Base-by-base conservation (phyloP, 2,797 vertebrate species). In the Botia almorhae region DNA sequence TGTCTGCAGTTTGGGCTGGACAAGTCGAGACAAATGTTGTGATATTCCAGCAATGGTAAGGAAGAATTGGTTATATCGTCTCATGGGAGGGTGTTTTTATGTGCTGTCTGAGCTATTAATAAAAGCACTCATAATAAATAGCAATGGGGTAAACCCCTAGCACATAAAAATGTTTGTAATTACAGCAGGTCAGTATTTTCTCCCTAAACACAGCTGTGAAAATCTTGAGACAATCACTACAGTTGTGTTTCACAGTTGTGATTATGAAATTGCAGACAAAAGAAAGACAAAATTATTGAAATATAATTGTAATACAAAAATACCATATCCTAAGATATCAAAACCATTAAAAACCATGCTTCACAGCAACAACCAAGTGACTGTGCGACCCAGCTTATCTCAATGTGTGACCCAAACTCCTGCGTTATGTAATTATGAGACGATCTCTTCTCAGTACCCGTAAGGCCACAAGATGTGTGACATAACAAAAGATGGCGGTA, bases 1-100 rank as follows among this genome's bases (percentile, higher is more conserved):
- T 69, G 94, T 99, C 76, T 99, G 98, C 94, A 99, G 97, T 86
- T 92, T 96, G 39, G 96, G 98, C 89, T 99, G 98, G 98, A 95
- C 96, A 87, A 98, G 95, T 87, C 94, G 97, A 90, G 98, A 99
- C 93, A 97, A 92, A 95, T 99, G 98, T 89, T 99, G 98, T 84
- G 98, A 99, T 89, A 94, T 99, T 88, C 97, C 98, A 60, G 88
- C 98, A 76, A 98, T 92, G 91, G 98, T 98, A 94, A 96, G 96
- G 80, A 69, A 81, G 69, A 72, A 71, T 70, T 74, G 43, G 39
- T 4, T 69, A 71, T 81, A 7, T 43, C 78, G 21, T 77, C 36
- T 55, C 68, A 26, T 4, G 2, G 26, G 69, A 16, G n/a, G 17
- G 33, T 71, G 65, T 23, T 76, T 21, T 56, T 12, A 64, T 60